Base-by-base conservation (phyloP, 2,113 vertebrate species). In the Damaliscus lunatus region DNA sequence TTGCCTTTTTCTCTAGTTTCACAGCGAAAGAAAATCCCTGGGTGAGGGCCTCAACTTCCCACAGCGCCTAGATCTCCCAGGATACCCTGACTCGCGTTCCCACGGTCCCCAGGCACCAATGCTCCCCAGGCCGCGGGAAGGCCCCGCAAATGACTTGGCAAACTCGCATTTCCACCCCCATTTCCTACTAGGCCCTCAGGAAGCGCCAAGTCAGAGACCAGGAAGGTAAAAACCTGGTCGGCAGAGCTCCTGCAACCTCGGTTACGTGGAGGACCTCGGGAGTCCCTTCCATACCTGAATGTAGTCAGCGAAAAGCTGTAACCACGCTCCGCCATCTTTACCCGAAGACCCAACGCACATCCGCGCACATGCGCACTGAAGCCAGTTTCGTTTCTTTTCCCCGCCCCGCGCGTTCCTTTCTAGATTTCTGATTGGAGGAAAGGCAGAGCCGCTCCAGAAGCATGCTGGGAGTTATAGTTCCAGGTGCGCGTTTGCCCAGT, bases 271-370 rank as follows among this genome's bases (percentile, higher is more conserved):
- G 6, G 17, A 87, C 25, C 6, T 43, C 14, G 5, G n/a, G 29
- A n/a, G 52, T 21, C 17, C 1, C 7, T 36, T 48, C 0, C 10
- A 94, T 98, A 99, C 99, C 99, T 99, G 98, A 99, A 99, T 15
- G 99, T 99, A 85, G 99, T 99, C 94, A 99, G 99, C 10, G 99
- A 99, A 97, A 99, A 99, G 98, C 99, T 99, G 92, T 99, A 99
- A 0, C 99, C 99, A 5, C 99, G 99, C 96, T 99, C 99, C 99
- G 99, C 99, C 99, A 99, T 99, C 91, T 99, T 99, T 52, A 43
- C 50, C 31, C 46, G 7, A 43, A 12, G 40, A 93, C 29, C 71
- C n/a, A 7, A 29, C 10, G 6, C 15, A 0, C 83, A 29, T 6
- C 53, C 55, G 71, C 40, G 81, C 95, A 92, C 97, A 90, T 96